Base-by-base conservation (phyloP, 2,888 invertebrate genomes). In the Papilio demoleus region DNA sequence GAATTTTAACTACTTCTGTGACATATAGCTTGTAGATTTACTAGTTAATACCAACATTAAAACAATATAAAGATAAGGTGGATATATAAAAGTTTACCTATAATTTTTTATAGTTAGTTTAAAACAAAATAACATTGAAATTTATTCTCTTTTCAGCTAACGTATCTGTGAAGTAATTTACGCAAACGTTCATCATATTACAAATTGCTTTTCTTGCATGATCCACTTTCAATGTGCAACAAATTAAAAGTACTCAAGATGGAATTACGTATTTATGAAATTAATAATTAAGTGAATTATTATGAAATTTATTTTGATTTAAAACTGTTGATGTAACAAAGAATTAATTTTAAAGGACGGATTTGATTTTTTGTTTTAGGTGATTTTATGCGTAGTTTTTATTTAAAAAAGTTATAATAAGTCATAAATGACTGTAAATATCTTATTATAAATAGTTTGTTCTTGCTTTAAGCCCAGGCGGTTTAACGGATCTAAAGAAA, bases 171-270 rank as follows among this genome's bases (percentile, higher is more conserved):
- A 38, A 4, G 6, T 19, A 27, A 14, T 24, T 66, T 62, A 42
- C 63, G 45, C 56, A 68, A 19, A 9, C 19, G 60, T 40, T 50
- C 53, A 67, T 61, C 50, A 50, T 40, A 67, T 56, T 45, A 36
- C 67, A 56, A 67, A 67, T 62, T 62, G 53, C 42, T n/a, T 62
- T 62, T 62, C 56, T 53, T 62, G 27, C 38, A 36, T 24, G 62
- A 56, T 36, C 58, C 56, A 45, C 19, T 45, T 62, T 63, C 40
- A 53, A 63, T 45, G 36, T 68, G 58, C 36, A 63, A 58, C 53
- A 61, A 61, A 67, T 61, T 67, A 61, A 56, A 67, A 61, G 50
- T 66, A 60, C 47, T 50, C 40, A 17, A 61, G 22, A 53, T 14
- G 50, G 50, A 40, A 53, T 53, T 36, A n/a, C 9, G 24, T 34